phyloP scores from a whole-genome alignment of 2,888 invertebrate species.

The Serrognathus titanus region DNA sequence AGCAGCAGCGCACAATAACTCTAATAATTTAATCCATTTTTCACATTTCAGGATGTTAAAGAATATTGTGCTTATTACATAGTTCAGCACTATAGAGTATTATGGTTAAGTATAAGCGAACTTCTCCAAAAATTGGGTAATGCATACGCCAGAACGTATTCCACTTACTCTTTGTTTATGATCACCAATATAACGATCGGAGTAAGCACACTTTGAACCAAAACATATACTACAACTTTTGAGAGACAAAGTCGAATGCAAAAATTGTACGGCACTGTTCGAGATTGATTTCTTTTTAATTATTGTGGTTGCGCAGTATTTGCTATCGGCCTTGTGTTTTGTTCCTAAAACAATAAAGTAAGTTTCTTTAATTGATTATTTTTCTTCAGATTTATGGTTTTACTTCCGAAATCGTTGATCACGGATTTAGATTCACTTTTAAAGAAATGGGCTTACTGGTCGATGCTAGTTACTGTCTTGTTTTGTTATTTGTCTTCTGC shows the following conservation, averaged over 20 bases:
- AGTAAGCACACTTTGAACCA: slow-evolving; percentile 34
- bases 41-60: slow-evolving; percentile 53
- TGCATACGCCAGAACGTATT: slow-evolving; percentile 65
- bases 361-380: neutral
- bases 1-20: no score
- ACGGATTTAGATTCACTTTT: slow-evolving; percentile 62
- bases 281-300: no score
- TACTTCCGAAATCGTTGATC: slow-evolving; percentile 64
- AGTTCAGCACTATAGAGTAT: slow-evolving; percentile 58
- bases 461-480: slow-evolving; percentile 60
- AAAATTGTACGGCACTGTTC: no score
- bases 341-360: neutral
- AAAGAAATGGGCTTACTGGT: slow-evolving; percentile 66
- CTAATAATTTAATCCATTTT: no score
- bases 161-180: slow-evolving; percentile 65
- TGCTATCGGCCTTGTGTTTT: no score
- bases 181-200: slow-evolving; percentile 66
- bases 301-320: no score
- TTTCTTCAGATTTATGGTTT: slow-evolving; percentile 57
- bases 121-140: slow-evolving; percentile 63
- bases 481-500: slow-evolving; percentile 61
- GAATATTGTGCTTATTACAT: slow-evolving; percentile 55
- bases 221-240: no score
- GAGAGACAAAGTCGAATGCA: no score
- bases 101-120: slow-evolving; percentile 66